These are phyloP conservation scores for Ophiothrix spiculata DNA, from an alignment of 35 echinoderm and acorn worm species.

Conservation along the genomic window DNA sequence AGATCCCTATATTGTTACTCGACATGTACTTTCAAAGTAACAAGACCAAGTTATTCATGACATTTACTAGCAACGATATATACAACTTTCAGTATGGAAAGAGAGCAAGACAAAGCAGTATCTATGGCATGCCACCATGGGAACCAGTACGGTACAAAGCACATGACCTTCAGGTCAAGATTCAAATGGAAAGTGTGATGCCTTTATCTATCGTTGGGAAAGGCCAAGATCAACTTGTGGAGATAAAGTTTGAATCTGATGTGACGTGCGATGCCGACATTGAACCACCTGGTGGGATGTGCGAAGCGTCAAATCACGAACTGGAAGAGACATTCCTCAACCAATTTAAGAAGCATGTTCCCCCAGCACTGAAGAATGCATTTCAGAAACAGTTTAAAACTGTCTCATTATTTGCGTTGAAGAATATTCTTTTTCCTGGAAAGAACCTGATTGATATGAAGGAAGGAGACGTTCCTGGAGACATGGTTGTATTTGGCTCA, in stretches of 20 bases:
- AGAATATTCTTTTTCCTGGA: conserved; percentile 15
- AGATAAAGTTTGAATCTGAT: not conserved
- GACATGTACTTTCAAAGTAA: not conserved
- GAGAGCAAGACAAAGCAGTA: not conserved
- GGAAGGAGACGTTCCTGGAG: not conserved
- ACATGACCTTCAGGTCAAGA: not conserved
- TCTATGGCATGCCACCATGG: not conserved
- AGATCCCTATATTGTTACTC: not conserved
- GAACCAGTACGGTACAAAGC: not conserved
- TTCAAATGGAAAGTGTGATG: not conserved
- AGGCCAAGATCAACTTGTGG: not conserved
- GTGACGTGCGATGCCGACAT: not conserved
- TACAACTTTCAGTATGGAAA: not conserved
- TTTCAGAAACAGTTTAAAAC: not conserved
- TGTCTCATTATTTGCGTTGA: conserved; percentile 17
- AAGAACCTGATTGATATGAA: conserved; percentile 23
- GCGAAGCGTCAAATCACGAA: not conserved
- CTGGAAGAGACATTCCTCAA: not conserved
- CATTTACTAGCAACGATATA: not conserved
- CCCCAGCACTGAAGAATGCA: not conserved
- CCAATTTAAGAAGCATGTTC: not conserved
- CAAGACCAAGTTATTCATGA: not conserved
- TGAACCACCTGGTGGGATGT: not conserved
- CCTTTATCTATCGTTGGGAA: not conserved
- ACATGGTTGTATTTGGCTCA: conserved; percentile 20